Evolutionary conservation across 2,888 invertebrate genomes (phyloP).

Genomic region (Aelia acuminata): DNA sequence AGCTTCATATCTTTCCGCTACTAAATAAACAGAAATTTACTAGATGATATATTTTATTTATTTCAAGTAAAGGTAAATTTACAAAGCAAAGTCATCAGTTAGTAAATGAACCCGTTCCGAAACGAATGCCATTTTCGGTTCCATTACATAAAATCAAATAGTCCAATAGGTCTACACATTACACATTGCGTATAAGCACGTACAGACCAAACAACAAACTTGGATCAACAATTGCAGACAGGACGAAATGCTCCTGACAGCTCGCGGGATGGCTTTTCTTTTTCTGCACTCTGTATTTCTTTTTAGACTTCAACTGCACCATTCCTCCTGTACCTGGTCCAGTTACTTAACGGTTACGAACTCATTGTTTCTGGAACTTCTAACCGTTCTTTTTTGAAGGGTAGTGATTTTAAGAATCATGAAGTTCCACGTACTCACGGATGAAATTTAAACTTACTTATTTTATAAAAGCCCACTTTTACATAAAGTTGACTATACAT

Average conservation of each 20-base stretch:
- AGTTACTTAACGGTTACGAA: conserved; percentile 14
- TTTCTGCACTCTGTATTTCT: neutral
- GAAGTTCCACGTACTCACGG: neutral
- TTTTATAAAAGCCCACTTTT: no score
- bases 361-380: neutral
- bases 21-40: no score
- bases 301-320: conserved; percentile 36
- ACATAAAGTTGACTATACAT: no score
- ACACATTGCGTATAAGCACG: neutral
- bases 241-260: neutral
- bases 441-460: no score
- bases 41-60: no score
- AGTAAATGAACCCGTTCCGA: neutral
- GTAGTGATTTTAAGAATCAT: neutral
- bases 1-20: no score
- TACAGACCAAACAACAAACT: neutral
- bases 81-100: no score
- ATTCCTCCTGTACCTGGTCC: neutral
- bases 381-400: neutral
- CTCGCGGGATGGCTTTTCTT: neutral
- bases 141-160: neutral
- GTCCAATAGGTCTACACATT: no score
- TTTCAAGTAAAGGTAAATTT: no score
- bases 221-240: neutral
- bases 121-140: neutral